Evolutionary conservation across 2,113 vertebrate genomes (phyloP), one percentile per base, ranked within the genome.

Genomic region (Beaufortia kweichowensis): DNA sequence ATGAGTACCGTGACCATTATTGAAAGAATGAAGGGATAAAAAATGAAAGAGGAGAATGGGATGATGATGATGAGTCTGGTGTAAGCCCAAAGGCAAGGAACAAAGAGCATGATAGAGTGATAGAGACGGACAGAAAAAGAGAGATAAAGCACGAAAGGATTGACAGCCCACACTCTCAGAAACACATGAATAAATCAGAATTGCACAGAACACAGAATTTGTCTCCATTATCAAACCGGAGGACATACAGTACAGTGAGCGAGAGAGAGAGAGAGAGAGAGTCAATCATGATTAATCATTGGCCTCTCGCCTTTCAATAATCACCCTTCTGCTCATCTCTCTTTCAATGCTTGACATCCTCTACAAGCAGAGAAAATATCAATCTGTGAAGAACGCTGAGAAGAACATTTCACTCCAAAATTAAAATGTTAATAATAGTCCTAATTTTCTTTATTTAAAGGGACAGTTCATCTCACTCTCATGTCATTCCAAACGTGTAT

Each of bases 231-330:
- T 78, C 70, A 77, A 68, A 21, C 75, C 28, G 80, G 83, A 1
- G 43, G 57, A 64, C 48, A 53, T 17, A 81, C 66, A 68, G 8
- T 39, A 10, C 11, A 11, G 35, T 39, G 72, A 75, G 60, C 80
- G 76, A 66, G 73, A 80, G 77, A n/a, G 69, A 46, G 79, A 79
- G 79, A 57, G 68, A 68, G 75, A 10, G 35, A 88, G 89, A 91
- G 88, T 89, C 88, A 89, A 91, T 92, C 90, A 90, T 85, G 88
- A 89, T 91, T 91, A 91, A 91, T 91, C 90, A 91, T 76, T 59
- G 53, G 56, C 69, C 59, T 65, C 79, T 80, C 48, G 66, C 85
- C 68, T 83, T 83, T 88, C 85, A 82, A 86, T 71, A 63, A 84
- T 86, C 84, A 79, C 75, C 17, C 48, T 67, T 78, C 57, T 24